Evolutionary conservation across 2,113 vertebrate genomes (phyloP), one percentile per base, ranked within the genome.

Genomic region (Rana temporaria): DNA sequence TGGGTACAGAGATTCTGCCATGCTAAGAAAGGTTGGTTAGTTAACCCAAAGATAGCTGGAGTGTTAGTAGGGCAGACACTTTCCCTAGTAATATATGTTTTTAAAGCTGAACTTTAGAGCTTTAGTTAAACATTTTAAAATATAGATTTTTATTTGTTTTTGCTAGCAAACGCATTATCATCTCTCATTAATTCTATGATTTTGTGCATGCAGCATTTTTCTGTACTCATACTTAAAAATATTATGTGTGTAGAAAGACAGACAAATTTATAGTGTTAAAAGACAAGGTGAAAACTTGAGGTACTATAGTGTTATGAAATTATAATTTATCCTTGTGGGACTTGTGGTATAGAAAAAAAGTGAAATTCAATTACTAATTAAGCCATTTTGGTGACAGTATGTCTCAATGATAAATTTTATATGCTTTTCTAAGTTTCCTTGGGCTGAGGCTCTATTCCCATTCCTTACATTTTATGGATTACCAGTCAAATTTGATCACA

Each of bases 351-450:
- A 11, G 67, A 65, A 42, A 78, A 65, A 81, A 73, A 62, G 24
- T 53, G 19, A 62, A 63, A 81, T 73, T 34, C 79, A 81, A 73
- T 81, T 81, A 64, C 79, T 81, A 81, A 81, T 73, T 81, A 81
- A 81, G 69, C 38, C 38, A 72, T 65, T 81, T 73, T 65, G 60
- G 79, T 81, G 79, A 81, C 79, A 81, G 79, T 38, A 38, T 81
- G 79, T 73, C 79, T 81, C 19, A 65, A 30, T 81, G 79, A 81
- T 81, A 73, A 81, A 81, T 81, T 60, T 81, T 73, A 81, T 81
- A 73, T 64, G 79, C 38, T 65, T 73, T 73, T 73, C 69, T 73
- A 73, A 64, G 69, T 73, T 81, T 73, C 69, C 19, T 56, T 81
- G 66, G 55, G 30, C 56, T 63, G 56, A 7, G 26, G 8, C 18